These are phyloP conservation scores for Drosophila simulans DNA, from an alignment of 1,140 invertebrate species.

Conservation along the genomic window DNA sequence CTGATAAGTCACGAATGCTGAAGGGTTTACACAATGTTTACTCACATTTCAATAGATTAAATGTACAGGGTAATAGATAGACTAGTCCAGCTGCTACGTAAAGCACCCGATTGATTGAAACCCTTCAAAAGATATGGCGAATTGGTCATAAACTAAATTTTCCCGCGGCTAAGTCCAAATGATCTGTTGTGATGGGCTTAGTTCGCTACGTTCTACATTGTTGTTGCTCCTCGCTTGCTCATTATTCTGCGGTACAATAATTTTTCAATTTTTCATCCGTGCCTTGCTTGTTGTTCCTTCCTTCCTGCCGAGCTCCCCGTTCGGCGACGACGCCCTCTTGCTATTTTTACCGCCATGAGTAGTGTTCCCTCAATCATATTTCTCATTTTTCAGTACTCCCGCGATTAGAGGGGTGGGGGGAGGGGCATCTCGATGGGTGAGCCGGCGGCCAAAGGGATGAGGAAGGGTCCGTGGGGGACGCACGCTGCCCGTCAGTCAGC, in stretches of 20 bases:
- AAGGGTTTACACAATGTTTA: slow-evolving; percentile 10
- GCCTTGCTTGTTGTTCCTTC: slow-evolving; percentile 41
- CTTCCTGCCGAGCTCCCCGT: slow-evolving; percentile 3
- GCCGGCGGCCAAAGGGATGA: neutral
- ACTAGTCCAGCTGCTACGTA: neutral
- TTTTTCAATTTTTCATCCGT: slow-evolving; percentile 67
- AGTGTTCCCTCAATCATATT: slow-evolving; percentile 78
- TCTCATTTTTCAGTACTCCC: slow-evolving; percentile 70
- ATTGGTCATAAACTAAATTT: slow-evolving; percentile 27
- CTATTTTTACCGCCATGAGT: slow-evolving; percentile 77
- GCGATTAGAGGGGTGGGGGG: slow-evolving; percentile 9
- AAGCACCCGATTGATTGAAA: slow-evolving; percentile 10
- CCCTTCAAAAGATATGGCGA: slow-evolving; percentile 24
- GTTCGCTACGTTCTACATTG: slow-evolving; percentile 12
- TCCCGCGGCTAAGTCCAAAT: slow-evolving; percentile 35
- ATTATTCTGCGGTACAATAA: slow-evolving; percentile 65
- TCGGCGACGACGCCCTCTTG: slow-evolving; percentile 37
- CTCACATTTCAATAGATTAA: slow-evolving; percentile 17
- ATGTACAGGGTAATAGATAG: neutral
- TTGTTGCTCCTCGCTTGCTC: slow-evolving; percentile 38
- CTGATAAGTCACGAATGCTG: slow-evolving; percentile 13
- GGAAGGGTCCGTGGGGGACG: slow-evolving; percentile 6
- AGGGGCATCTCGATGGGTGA: neutral
- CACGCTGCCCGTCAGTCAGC: slow-evolving; percentile 49
- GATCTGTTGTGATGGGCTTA: slow-evolving; percentile 47